Base-by-base conservation (phyloP, 1,140 invertebrate species). In the Parapsyche elsis region DNA sequence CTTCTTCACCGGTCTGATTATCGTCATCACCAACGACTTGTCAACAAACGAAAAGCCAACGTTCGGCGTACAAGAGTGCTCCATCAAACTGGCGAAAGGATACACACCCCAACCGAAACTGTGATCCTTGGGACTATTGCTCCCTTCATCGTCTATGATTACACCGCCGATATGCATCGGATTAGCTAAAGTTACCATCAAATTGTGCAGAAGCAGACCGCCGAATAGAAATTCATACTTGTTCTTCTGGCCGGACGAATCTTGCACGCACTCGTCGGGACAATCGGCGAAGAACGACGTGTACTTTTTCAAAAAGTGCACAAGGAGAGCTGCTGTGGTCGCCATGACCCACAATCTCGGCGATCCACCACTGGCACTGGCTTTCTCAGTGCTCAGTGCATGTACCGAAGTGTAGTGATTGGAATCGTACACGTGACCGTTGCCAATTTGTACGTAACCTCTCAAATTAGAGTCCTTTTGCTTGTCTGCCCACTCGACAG, bases 21-120 rank as follows among this genome's bases (percentile, higher is more conserved):
- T 90, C 9, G 53, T 88, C 87, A 10, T 90, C 89, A 53, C 91
- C 87, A 79, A 89, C 89, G 26, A 87, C 90, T 80, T 89, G 88
- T 30, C 24, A 10, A 26, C 5, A 26, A 61, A 9, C 9, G 26
- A 5, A 24, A 2, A 23, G 12, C n/a, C n/a, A n/a, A 26, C 0
- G 89, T 96, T 96, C 7, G 96, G 95, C 84, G 93, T 90, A 90
- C 97, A 98, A 16, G 95, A 96, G 87, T 98, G 97, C 88, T 98
- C 98, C n/a, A 98, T 85, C n/a, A 98, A 86, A 87, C 95, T 96
- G 1, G 92, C 88, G 80, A 94, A 93, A 4, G 93, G 91, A 87
- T 94, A 95, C 7, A 94, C 91, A 24, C 90, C 90, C 70, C 94
- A 93, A 2, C 84, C 90, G 71, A 90, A 85, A 80, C 85, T 87